Evolutionary conservation across 2,888 invertebrate genomes (phyloP).

Genomic region (Hydrotaea cyrtoneurina): DNA sequence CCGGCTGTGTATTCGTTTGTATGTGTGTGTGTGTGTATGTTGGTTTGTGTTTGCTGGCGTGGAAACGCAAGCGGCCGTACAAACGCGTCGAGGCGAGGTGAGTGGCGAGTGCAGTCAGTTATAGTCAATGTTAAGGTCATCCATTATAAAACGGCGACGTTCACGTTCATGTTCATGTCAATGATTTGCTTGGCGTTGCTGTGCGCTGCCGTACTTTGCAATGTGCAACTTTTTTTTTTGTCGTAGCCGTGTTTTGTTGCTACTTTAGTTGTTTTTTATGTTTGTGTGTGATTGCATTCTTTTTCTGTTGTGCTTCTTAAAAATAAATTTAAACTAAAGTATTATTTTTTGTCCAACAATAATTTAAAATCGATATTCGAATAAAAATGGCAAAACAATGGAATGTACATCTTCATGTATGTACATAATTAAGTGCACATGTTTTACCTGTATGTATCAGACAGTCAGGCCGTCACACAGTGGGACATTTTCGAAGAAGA

Average conservation of each 20-base stretch:
- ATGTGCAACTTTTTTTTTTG: slow-evolving; percentile 48
- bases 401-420: too few relatives aligned
- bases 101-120: slow-evolving; percentile 61
- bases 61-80: neutral
- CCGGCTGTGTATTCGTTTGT: neutral
- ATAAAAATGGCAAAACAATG: slow-evolving; percentile 8
- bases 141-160: slow-evolving; percentile 67
- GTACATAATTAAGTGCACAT: too few relatives aligned
- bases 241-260: slow-evolving; percentile 5
- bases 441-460: too few relatives aligned
- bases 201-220: slow-evolving; percentile 5
- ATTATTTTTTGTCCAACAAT: slow-evolving; percentile 30
- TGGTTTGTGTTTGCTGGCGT: too few relatives aligned
- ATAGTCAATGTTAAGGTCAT: slow-evolving; percentile 69
- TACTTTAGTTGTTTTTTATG: slow-evolving; percentile 1
- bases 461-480: too few relatives aligned
- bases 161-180: slow-evolving; percentile 67
- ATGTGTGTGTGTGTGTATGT: slow-evolving; percentile 44
- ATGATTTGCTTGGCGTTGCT: slow-evolving; percentile 42
- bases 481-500: too few relatives aligned
- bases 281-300: neutral
- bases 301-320: neutral
- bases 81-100: neutral
- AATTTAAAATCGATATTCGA: slow-evolving; percentile 32
- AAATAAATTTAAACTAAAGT: slow-evolving; percentile 35